Evolutionary conservation across 1,140 invertebrate species (phyloP), one percentile per base, ranked within the genome.

Genomic region (Bombus difficillimus): DNA sequence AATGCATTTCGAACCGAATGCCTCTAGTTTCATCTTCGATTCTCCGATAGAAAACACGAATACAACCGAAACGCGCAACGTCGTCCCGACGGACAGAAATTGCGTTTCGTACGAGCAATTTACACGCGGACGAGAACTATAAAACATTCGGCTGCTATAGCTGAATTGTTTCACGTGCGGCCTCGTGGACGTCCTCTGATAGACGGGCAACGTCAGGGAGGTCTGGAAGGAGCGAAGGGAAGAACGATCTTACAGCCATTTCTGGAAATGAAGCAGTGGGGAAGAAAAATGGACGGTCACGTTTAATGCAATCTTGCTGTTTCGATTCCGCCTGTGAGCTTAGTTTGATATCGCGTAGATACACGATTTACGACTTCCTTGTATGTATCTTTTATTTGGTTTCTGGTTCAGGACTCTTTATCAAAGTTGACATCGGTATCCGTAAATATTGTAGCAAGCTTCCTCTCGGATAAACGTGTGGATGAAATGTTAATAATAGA

Each of bases 101-200:
- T 74, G 62, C 47, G 66, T 75, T 80, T 76, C 39, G 43, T 53
- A 68, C 64, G 28, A 77, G 25, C 64, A 83, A 83, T 89, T 89
- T 41, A 86, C 72, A 32, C 72, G 66, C 28, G 75, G 34, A 81
- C 43, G 22, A 68, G 62, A 41, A 32, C 62, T 66, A 32, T 66
- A 66, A 66, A 66, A 32, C 62, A 32, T 34, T 25, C 9, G 64
- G 9, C n/a, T 34, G 32, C 32, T 59, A n/a, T 39, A 66, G 53
- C 13, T 53, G 47, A 85, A 83, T 88, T 88, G 88, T 89, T 83
- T 83, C 66, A 82, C 75, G 74, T 28, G 18, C n/a, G 39, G n/a
- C 32, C 10, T 47, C 75, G 59, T 69, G 72, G 80, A 81, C 77
- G 66, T 79, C 64, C 62, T 62, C 39, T 43, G 64, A 89, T 68